These are phyloP conservation scores for Antennarius maculatus DNA, from an alignment of 2,797 vertebrate species.

Conservation along the genomic window DNA sequence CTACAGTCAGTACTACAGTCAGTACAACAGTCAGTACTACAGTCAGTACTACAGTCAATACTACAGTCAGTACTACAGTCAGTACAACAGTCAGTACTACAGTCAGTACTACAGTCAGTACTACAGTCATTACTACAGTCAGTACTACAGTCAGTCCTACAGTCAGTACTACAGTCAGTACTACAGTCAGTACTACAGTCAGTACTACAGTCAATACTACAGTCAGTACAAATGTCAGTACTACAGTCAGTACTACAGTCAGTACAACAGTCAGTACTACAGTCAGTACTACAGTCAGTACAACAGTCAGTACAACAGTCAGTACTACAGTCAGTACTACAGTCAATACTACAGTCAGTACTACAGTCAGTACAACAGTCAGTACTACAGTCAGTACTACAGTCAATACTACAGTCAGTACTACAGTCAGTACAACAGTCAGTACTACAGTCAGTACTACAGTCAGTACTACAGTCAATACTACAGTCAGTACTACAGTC, in stretches of 20 bases:
- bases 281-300: constrained; percentile 27
- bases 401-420: no score
- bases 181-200: constrained; percentile 30
- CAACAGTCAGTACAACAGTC: constrained; percentile 27
- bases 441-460: constrained; percentile 6
- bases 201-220: constrained; percentile 37
- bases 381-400: no score
- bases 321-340: constrained; percentile 2
- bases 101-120: constrained; percentile 36
- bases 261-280: constrained; percentile 7
- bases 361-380: no score
- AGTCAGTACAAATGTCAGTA: no score
- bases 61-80: constrained; percentile 31
- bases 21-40: constrained; percentile 35
- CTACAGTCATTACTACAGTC: no score
- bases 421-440: constrained; percentile 27
- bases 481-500: no score
- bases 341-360: no score
- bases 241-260: constrained; percentile 30
- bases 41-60: neutral
- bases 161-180: neutral
- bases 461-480: constrained; percentile 36
- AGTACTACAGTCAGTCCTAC: constrained; percentile 34
- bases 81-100: no score
- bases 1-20: no score